Conservation (phyloP, 1,140 invertebrate species). For the Trichonephila inaurata region DNA sequence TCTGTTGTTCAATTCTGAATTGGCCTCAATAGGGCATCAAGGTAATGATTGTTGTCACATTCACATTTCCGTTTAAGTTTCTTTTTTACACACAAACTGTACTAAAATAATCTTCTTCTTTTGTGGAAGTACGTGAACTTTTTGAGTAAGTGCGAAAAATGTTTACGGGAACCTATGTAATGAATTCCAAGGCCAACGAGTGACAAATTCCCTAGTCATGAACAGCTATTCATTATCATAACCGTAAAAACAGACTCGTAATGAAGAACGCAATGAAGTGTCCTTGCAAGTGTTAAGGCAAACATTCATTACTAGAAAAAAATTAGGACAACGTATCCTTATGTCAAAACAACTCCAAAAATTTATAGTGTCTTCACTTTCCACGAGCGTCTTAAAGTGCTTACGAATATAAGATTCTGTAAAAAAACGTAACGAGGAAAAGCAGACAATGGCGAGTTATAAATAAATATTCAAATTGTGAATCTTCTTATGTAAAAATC, state of each 20-base stretch:
- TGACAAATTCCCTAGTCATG: neutral
- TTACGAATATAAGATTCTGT: neutral
- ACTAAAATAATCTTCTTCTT: neutral
- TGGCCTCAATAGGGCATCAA: neutral
- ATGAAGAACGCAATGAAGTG: conserved; percentile 44
- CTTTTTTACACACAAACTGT: neutral
- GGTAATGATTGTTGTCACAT: neutral
- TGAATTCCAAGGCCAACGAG: conserved; percentile 42
- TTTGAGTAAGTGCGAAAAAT: neutral
- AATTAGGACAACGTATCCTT: conserved; percentile 41
- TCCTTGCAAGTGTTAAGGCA: conserved; percentile 31
- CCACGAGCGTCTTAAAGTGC: neutral
- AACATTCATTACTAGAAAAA: conserved; percentile 37
- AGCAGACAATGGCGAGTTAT: neutral
- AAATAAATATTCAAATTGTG: conserved; percentile 24
- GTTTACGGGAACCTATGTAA: conserved; percentile 19
- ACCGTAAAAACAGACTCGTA: conserved; percentile 16
- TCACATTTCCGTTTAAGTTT: neutral
- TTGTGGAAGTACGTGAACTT: neutral
- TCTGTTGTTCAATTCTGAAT: neutral
- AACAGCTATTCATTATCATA: conserved; percentile 58
- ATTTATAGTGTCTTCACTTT: conserved; percentile 15
- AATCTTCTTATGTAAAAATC: neutral
- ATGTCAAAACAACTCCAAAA: conserved; percentile 4
- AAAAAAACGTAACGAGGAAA: neutral